Base-by-base conservation (phyloP, 2,113 vertebrate genomes). In the Grus americana region DNA sequence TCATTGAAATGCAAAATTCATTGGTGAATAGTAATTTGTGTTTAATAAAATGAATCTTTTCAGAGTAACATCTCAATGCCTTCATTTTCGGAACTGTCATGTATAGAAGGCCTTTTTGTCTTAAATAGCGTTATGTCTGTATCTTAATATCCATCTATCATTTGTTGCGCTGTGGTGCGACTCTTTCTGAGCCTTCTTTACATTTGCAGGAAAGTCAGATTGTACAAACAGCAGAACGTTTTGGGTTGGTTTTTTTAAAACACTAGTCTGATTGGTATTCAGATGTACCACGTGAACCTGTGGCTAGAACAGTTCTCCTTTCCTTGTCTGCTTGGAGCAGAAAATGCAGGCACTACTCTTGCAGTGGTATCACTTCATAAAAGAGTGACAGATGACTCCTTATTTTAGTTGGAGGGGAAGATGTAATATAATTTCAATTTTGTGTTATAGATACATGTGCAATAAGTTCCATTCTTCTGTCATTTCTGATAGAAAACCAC, bases 11-110 rank as follows among this genome's bases (percentile, higher is more conserved):
- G 70, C 47, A 72, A 42, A 83, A 30, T 57, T 32, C 55, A 32
- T 57, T 57, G 18, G 30, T 32, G 30, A 95, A 92, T 81, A 83
- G 86, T 84, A 81, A 72, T 87, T 82, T 79, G 46, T 90, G 82
- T 79, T 95, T 93, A 92, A 67, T 81, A 89, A 93, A 94, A 86
- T 86, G 76, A 91, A 71, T 94, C 80, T 79, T 75, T 91, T 44
- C 66, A 67, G 93, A 92, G 79, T 87, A 67, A 54, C 80, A 74
- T 68, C 61, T 96, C 84, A 90, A 85, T 97, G 92, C 78, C 59
- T 97, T 97, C 44, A 92, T 95, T 97, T 96, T 96, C 86, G 72
- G 44, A 90, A 83, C 74, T 73, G 81, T 95, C 87, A 72, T 55
- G 44, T 92, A 38, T 16, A 78, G 79, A 63, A 75, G 79, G 70